Conservation (phyloP, 2,113 vertebrate genomes). For the Pseudopodoces humilis region DNA sequence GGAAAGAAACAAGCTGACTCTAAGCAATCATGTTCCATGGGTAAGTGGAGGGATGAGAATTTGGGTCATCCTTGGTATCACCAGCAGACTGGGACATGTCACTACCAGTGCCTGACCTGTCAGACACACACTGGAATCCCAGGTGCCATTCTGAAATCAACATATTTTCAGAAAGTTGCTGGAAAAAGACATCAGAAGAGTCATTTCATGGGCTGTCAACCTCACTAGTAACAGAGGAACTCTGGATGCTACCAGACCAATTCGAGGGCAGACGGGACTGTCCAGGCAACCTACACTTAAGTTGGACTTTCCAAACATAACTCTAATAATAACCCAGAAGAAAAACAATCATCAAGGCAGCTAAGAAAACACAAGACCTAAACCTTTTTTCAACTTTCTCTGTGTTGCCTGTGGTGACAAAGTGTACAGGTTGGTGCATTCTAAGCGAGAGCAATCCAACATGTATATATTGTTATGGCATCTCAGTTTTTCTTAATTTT, state of each 20-base stretch:
- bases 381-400: neutral
- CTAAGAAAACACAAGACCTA: neutral
- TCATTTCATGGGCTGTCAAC: neutral
- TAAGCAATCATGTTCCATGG: neutral
- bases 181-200: neutral
- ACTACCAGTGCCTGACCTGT: neutral
- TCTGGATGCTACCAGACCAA: neutral
- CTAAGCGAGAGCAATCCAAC: neutral
- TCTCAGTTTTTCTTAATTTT: neutral
- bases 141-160: neutral
- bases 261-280: neutral
- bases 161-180: neutral
- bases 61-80: neutral
- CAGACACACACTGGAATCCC: neutral
- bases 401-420: neutral
- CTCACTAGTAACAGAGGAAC: neutral
- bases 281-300: neutral
- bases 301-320: neutral
- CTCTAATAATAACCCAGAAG: neutral
- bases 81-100: rapidly evolving
- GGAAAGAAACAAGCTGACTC: neutral
- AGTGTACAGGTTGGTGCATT: neutral
- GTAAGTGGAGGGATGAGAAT: neutral
- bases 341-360: neutral
- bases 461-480: neutral